A percentile compares a stretch with the other conserved stretches of the same genome.
Evolutionary conservation across 2,113 vertebrate genomes (phyloP).

Genomic region (Cygnus atratus): DNA sequence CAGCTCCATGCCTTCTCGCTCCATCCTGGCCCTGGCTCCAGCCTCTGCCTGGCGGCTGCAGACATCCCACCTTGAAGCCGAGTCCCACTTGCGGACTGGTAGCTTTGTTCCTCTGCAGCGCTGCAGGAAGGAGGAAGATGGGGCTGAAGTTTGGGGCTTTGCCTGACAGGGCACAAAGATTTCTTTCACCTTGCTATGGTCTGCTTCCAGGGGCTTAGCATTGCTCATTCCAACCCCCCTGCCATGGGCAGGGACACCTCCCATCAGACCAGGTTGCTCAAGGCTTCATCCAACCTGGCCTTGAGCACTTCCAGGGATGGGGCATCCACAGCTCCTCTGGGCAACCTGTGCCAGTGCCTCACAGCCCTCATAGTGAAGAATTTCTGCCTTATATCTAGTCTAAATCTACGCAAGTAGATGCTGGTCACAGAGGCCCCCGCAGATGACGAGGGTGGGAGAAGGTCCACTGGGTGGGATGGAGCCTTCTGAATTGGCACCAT

Average conservation of each 20-base stretch:
- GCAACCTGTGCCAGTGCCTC: no score
- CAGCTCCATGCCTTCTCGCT: not conserved
- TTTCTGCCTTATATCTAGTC: no score
- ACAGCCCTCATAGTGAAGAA: no score
- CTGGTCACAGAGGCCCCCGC: not conserved
- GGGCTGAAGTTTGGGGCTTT: no score
- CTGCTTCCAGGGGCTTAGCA: not conserved
- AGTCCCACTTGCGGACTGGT: not conserved
- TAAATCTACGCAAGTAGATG: not conserved
- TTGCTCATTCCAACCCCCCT: no score
- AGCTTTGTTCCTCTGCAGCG: not conserved
- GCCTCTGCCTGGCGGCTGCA: not conserved
- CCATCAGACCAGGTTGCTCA: no score
- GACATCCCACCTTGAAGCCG: not conserved
- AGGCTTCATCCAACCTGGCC: no score
- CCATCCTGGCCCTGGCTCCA: not conserved
- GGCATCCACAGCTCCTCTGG: no score
- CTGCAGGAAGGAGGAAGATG: not conserved
- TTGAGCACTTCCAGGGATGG: no score
- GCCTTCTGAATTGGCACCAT: rapidly evolving
- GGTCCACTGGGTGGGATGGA: not conserved
- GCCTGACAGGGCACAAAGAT: not conserved
- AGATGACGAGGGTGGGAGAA: not conserved
- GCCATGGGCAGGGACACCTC: no score
- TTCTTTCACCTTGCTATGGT: rapidly evolving